These are phyloP conservation scores for Arizona elegans DNA, from an alignment of 2,113 vertebrate species.

Conservation along the genomic window DNA sequence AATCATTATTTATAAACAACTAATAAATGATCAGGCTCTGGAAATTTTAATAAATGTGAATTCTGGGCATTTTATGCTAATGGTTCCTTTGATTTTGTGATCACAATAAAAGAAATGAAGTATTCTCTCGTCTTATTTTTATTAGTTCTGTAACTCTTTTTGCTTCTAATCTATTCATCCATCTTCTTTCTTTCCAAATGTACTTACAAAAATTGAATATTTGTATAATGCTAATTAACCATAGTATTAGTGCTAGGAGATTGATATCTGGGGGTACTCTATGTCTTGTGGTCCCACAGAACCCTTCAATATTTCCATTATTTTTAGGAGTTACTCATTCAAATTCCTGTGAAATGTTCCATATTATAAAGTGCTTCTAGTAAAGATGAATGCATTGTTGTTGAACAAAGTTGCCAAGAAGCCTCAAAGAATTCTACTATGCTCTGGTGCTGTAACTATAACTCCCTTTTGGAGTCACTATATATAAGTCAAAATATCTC, in stretches of 20 bases:
- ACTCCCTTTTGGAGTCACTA: not conserved
- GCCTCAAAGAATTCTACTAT: not conserved
- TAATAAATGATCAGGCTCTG: not conserved
- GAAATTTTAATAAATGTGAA: not conserved
- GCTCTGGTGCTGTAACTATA: not conserved
- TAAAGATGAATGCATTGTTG: not conserved
- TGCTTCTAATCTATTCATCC: not conserved
- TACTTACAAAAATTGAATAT: not conserved
- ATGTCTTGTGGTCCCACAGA: not conserved
- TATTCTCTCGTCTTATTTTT: not conserved
- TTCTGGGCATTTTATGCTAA: not conserved
- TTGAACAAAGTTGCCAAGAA: not conserved
- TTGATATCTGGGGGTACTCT: not conserved
- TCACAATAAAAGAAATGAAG: not conserved
- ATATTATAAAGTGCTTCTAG: not conserved
- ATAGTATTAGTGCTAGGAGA: not conserved
- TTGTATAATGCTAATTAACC: not conserved
- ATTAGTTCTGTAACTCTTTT: not conserved
- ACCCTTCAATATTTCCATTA: not conserved
- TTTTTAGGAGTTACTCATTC: not conserved
- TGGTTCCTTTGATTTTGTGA: not conserved
- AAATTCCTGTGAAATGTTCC: not conserved
- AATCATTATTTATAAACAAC: not conserved
- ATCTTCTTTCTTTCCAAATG: not conserved
- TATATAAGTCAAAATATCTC: not conserved